A percentile compares a stretch with the other conserved stretches of the same genome.
phyloP scores from a whole-genome alignment of 2,888 invertebrate genomes.

The Pyrgus malvae region DNA sequence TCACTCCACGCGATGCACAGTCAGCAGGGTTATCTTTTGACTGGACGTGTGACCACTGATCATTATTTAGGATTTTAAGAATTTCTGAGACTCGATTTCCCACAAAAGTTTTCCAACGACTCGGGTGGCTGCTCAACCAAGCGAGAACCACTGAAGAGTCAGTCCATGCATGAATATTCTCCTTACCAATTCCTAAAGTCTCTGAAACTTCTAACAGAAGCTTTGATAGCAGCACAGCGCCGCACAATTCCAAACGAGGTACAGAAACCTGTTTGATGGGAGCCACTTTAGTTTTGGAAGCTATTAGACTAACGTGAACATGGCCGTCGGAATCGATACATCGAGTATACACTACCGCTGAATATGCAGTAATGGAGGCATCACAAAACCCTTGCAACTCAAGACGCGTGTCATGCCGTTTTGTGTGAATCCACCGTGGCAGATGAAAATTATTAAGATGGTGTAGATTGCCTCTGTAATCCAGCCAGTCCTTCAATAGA shows the following conservation, averaged over 20 bases:
- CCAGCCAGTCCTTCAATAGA: constrained; percentile 2
- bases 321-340: constrained; percentile 8
- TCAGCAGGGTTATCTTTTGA: constrained; percentile 37
- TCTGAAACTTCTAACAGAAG: constrained; percentile 25
- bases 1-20: constrained; percentile 36
- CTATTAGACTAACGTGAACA: constrained; percentile 15
- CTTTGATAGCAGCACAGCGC: constrained; percentile 28
- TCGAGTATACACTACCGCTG: constrained; percentile 25
- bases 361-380: constrained; percentile 26
- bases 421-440: not conserved
- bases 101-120: constrained; percentile 37
- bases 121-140: constrained; percentile 28
- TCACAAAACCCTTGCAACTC: constrained; percentile 28
- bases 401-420: not conserved
- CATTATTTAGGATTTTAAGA: constrained; percentile 23
- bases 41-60: constrained; percentile 36
- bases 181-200: constrained; percentile 10
- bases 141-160: constrained; percentile 25
- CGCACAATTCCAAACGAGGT: constrained; percentile 35
- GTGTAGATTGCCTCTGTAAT: constrained; percentile 27
- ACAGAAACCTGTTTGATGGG: constrained; percentile 28
- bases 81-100: constrained; percentile 38
- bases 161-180: constrained; percentile 30
- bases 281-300: constrained; percentile 27
- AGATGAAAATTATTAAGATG: constrained; percentile 16